Base-by-base conservation (phyloP, 2,888 invertebrate species). In the Conus canariensis region DNA sequence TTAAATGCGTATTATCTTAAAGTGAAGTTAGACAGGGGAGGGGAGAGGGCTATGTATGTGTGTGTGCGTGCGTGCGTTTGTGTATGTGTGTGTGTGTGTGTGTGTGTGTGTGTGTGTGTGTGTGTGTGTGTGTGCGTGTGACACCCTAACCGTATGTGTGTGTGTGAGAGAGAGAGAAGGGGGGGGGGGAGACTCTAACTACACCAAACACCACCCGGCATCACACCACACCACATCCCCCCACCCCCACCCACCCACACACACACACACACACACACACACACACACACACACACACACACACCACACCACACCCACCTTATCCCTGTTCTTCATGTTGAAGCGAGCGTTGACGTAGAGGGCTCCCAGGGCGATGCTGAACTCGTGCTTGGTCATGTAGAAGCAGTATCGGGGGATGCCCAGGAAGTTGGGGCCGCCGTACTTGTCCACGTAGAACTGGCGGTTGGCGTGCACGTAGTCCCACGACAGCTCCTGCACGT, bases 401-500 rank as follows among this genome's bases (percentile, higher is more conserved):
- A 95, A 95, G 90, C 95, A 95, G 91, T 94, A 94, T 12, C 91
- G 82, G 93, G 93, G 94, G 0, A 93, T 92, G 0, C 95, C 95
- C 30, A 91, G 93, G 92, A 95, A 95, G 30, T 92, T 91, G 19
- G 92, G 90, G 10, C 74, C 70, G 2, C 95, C 94, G 67, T 92
- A 92, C 19, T 93, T 16, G 86, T 94, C 94, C 25, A 93, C 93
- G 90, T 93, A 94, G 88, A 95, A 93, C 88, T 94, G 92, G 30
- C 95, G 91, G 90, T 94, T 94, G 83, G 94, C 95, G 89, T 95
- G 95, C 1, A 94, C 92, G 90, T 95, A 97, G 85, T 96, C 96
- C 91, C 96, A 95, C 1, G 97, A 97, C 90, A 97, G 95, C 93
- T 97, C 97, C 8, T 97, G 97, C 25, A 97, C 95, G 94, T 97